These are phyloP conservation scores for Crenuchus spilurus DNA, from an alignment of 2,797 vertebrate species.

Conservation along the genomic window DNA sequence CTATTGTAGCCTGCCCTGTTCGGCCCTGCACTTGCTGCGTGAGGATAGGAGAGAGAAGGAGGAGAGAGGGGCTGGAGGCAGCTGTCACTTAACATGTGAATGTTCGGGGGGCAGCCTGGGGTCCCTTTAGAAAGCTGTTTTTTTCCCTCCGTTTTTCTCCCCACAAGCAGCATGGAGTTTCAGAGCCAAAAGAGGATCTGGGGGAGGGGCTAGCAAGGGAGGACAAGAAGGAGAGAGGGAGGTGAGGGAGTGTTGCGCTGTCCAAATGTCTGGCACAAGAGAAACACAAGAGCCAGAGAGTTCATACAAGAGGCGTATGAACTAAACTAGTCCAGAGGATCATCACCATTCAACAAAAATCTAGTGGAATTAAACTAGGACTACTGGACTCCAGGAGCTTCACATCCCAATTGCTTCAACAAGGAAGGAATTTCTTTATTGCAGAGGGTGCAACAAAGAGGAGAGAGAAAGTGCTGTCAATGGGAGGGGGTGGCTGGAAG, in stretches of 20 bases:
- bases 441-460: constrained; percentile 69
- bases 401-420: constrained; percentile 69
- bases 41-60: constrained; percentile 44
- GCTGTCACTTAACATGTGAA: constrained; percentile 89
- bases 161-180: constrained; percentile 77
- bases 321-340: constrained; percentile 21
- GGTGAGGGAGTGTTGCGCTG: constrained; percentile 74
- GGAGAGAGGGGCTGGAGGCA: constrained; percentile 75
- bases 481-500: constrained; percentile 74
- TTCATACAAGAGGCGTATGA: constrained; percentile 43
- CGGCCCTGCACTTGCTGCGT: constrained; percentile 62
- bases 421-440: constrained; percentile 81
- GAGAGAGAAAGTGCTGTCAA: constrained; percentile 67
- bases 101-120: constrained; percentile 75
- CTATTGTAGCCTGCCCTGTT: constrained; percentile 73
- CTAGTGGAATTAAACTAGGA: constrained; percentile 67
- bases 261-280: constrained; percentile 69
- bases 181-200: constrained; percentile 71
- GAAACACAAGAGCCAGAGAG: constrained; percentile 56
- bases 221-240: constrained; percentile 58
- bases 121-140: constrained; percentile 76
- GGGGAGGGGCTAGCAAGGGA: constrained; percentile 55
- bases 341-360: too few species aligned
- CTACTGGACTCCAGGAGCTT: constrained; percentile 73
- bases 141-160: constrained; percentile 59